Evolutionary conservation across 2,113 vertebrate species (phyloP).

Genomic region (Eublepharis macularius): DNA sequence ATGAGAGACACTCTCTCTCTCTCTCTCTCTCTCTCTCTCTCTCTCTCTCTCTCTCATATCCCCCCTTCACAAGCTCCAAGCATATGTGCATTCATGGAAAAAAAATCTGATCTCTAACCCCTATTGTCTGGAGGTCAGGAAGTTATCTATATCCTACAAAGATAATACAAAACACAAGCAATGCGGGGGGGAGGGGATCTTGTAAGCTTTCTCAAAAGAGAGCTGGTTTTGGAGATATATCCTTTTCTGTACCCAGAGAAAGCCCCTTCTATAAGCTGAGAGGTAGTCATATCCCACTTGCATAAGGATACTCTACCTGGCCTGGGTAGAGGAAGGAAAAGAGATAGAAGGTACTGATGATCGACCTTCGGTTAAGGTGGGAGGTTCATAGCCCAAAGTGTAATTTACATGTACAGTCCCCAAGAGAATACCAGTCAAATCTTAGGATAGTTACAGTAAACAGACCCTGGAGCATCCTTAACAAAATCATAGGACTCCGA

Average conservation of each 20-base stretch:
- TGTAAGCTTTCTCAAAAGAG: not conserved
- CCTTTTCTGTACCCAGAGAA: too few species aligned
- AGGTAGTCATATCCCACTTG: too few species aligned
- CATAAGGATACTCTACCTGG: not conserved
- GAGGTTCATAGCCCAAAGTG: not conserved
- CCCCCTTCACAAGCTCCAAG: too few species aligned
- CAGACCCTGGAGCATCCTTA: not conserved
- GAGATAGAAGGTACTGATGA: not conserved
- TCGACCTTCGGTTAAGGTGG: not conserved
- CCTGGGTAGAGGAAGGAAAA: not conserved
- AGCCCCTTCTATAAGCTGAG: not conserved
- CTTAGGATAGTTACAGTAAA: not conserved
- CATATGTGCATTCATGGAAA: not conserved
- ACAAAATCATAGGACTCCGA: too few species aligned
- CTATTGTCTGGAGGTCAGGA: not conserved
- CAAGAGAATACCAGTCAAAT: not conserved
- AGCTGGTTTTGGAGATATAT: not conserved
- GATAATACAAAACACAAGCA: too few species aligned
- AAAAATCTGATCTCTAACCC: too few species aligned
- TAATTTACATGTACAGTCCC: not conserved
- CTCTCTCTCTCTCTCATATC: not conserved
- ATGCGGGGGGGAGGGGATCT: not conserved
- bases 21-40: too few species aligned
- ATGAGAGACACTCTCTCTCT: too few species aligned
- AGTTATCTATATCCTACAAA: not conserved